A percentile compares a stretch with the other conserved stretches of the same genome.
phyloP scores from a whole-genome alignment of 2,888 invertebrate species.

The Eutolmus rufibarbis region DNA sequence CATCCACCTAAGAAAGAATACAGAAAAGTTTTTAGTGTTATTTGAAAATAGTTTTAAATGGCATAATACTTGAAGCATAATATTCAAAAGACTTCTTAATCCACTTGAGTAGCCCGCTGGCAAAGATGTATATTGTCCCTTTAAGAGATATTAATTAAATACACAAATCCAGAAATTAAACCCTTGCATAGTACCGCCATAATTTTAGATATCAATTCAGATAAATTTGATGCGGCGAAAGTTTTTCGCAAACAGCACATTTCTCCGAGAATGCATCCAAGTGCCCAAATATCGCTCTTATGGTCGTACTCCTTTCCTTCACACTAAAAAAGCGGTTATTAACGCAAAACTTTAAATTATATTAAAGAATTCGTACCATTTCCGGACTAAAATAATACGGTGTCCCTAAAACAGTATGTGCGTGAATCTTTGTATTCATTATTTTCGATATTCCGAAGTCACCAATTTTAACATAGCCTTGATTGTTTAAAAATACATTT shows the following conservation, averaged over 20 bases:
- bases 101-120: slow-evolving; percentile 71
- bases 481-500: slow-evolving; percentile 75
- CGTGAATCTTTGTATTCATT: slow-evolving; percentile 71
- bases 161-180: neutral
- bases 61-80: slow-evolving; percentile 66
- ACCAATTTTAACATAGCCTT: slow-evolving; percentile 73
- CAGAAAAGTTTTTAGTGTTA: neutral
- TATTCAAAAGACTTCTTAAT: slow-evolving; percentile 69
- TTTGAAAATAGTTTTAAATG: neutral
- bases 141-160: slow-evolving; percentile 40
- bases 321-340: slow-evolving; percentile 64
- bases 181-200: slow-evolving; percentile 65
- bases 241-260: slow-evolving; percentile 75
- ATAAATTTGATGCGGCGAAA: slow-evolving; percentile 76
- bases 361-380: slow-evolving; percentile 63
- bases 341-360: neutral
- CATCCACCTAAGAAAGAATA: slow-evolving; percentile 64
- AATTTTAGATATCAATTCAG: slow-evolving; percentile 76
- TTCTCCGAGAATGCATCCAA: slow-evolving; percentile 79
- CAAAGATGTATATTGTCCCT: slow-evolving; percentile 74
- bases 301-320: slow-evolving; percentile 78
- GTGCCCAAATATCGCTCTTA: slow-evolving; percentile 81
- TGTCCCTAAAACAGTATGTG: slow-evolving; percentile 75
- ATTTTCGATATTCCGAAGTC: slow-evolving; percentile 81
- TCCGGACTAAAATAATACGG: slow-evolving; percentile 78